Percentiles rank a stretch among this genome's conserved stretches.
Conservation (phyloP, 1,140 invertebrate genomes). For the Planococcus citri region DNA sequence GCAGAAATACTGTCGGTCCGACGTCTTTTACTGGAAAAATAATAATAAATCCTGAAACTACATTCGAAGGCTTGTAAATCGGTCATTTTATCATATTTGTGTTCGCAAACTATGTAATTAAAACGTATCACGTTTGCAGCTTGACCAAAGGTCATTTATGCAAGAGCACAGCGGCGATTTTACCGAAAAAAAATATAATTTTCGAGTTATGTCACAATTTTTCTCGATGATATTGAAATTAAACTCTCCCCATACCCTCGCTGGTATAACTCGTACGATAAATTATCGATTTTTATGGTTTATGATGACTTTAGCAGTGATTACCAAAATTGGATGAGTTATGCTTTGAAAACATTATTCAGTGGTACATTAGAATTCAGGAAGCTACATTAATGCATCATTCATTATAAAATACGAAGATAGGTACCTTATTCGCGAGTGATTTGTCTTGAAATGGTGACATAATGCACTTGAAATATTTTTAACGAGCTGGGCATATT, state of each 20-base stretch:
- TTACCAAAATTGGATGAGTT: no score
- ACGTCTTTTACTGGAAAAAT: not conserved
- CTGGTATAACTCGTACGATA: no score
- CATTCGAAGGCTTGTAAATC: not conserved
- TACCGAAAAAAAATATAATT: not conserved
- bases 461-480: not conserved
- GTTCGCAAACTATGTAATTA: not conserved
- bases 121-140: not conserved
- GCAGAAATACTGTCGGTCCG: no score
- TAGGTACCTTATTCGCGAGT: no score
- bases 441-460: not conserved
- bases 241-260: not conserved
- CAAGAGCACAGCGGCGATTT: not conserved
- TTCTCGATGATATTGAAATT: not conserved
- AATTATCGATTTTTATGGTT: no score
- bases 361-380: no score
- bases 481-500: not conserved
- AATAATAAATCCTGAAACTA: not conserved
- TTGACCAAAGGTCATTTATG: not conserved
- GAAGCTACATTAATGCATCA: no score
- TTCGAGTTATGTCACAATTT: slow-evolving; percentile 3
- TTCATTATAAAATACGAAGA: no score
- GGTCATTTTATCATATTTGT: not conserved
- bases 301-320: no score
- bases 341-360: no score